Evolutionary conservation across 2,888 invertebrate species (phyloP), one percentile per base, ranked within the genome.

Genomic region (Cephus pulcher): DNA sequence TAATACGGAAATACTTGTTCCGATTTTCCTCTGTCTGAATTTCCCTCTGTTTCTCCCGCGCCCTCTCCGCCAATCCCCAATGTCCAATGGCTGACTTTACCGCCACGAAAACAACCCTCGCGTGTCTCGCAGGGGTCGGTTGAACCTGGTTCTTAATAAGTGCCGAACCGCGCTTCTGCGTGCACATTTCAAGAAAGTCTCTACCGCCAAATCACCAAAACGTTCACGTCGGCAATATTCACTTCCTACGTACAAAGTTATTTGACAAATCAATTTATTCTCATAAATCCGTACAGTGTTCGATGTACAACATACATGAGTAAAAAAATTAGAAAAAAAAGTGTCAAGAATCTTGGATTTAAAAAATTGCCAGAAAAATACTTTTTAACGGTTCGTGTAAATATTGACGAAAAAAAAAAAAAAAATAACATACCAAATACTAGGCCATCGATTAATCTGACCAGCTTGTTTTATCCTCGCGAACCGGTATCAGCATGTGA

Each of bases 81-180:
- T 79, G 74, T 80, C 82, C 78, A 81, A 79, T 79, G 80, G 80
- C 80, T 76, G 78, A 76, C 80, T 70, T 32, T 32, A 76, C 81
- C 69, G 77, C 80, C 68, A 82, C 81, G 56, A 79, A 78, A 77
- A 77, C 77, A 79, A 81, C 80, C 76, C 78, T 79, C 74, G 75
- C 71, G 56, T 56, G 56, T 23, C 56, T 56, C 23, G 56, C 56
- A 56, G 56, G 15, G 56, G 23, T 23, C 15, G 56, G 56, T 56
- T 56, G 9, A 56, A 23, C 56, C 56, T 56, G 56, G 56, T 56
- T 56, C 23, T 6, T 56, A 56, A 56, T 56, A 56, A 56, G 23
- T 56, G 9, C 56, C 9, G 23, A 56, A 23, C 56, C 56, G 56
- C 56, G 23, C 56, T 56, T 56, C 56, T 23, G 23, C 23, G 23